Evolutionary conservation across 1,140 invertebrate species (phyloP), one percentile per base, ranked within the genome.

Genomic region (Drosophila bocki): DNA sequence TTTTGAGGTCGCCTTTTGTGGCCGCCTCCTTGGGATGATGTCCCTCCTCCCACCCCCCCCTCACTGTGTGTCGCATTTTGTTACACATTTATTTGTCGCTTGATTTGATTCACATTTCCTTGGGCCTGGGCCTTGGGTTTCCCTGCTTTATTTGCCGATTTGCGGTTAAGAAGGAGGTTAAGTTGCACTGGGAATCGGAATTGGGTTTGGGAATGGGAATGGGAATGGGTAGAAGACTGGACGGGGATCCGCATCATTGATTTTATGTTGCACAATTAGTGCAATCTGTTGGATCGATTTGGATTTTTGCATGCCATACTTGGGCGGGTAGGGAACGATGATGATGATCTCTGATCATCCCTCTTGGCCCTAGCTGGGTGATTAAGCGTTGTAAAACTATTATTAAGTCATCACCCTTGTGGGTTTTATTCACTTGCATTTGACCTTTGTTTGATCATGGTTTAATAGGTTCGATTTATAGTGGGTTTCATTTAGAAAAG

Each of bases 1-100:
- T 90, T 90, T 88, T 90, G 85, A 90, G 85, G 85, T 90, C 81
- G 86, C 64, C 85, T 90, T 88, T 90, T 90, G 81, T 72, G 85
- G 81, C 75, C 60, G 84, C 63, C 78, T 84, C 17, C 75, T 78
- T 63, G 82, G 76, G 48, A 11, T 32, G 33, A 54, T 77, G 70
- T 78, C 82, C 78, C 68, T 59, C 13, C 13, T 17, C 9, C 7
- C 33, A 1, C 22, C 9, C 2, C 9, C 2, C 19, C 41, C 37
- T 63, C 41, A 65, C 80, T 83, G 33, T 54, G 33, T 39, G 80
- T 80, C 80, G 72, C 81, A 82, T 86, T 86, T 68, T 87, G 76
- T 87, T 86, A 86, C 83, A 48, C 48, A 87, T 86, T 86, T 86
- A 86, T 86, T 86, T 86, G 80, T 83, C 84, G 83, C 83, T 86